phyloP scores from a whole-genome alignment of 2,797 vertebrate genomes.

The Clarias fuscus region DNA sequence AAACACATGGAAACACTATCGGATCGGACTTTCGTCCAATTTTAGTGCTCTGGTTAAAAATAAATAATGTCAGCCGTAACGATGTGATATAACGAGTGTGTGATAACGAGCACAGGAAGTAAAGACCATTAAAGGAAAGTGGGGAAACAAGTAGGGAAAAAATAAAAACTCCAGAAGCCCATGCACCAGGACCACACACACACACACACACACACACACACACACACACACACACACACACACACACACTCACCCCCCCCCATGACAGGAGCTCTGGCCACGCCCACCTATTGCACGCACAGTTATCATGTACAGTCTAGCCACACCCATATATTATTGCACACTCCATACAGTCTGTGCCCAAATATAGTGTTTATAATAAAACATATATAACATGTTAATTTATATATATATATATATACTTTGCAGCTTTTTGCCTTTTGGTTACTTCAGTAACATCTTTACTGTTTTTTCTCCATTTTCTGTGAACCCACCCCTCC shows the following conservation, averaged over 20 bases:
- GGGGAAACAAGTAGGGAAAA: not conserved
- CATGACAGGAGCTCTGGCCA: no score
- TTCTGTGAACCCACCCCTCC: no score
- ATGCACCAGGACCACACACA: not conserved
- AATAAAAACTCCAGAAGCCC: not conserved
- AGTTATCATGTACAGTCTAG: no score
- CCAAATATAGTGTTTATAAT: no score
- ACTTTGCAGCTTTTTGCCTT: no score
- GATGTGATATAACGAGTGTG: not conserved
- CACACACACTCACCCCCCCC: no score
- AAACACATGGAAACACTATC: not conserved
- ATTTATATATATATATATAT: no score
- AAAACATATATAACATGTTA: no score
- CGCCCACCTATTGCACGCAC: no score
- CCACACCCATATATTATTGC: not conserved
- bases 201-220: not conserved
- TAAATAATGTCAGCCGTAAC: not conserved
- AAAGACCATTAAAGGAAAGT: not conserved
- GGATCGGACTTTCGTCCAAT: not conserved
- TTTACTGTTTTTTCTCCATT: no score
- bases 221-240: not conserved
- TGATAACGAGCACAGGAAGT: not conserved
- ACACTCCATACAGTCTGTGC: no score
- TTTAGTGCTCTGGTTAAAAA: not conserved
- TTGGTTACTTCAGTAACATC: no score